Evolutionary conservation across 2,113 vertebrate genomes (phyloP).

Genomic region (Pachypanchax playfairii): DNA sequence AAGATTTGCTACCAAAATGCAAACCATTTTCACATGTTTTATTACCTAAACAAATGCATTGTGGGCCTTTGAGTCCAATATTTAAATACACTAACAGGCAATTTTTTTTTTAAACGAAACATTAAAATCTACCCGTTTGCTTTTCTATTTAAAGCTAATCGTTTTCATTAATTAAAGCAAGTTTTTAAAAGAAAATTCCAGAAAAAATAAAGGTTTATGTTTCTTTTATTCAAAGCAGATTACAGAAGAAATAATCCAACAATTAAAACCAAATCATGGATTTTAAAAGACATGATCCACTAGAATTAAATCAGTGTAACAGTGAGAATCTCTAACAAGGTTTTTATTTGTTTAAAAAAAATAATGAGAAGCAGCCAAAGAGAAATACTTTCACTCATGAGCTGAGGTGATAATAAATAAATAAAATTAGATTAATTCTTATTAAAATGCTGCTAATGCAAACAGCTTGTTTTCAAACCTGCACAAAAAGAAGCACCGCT

Average conservation of each 20-base stretch:
- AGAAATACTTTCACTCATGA: constrained; percentile 2
- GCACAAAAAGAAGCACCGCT: constrained; percentile 39
- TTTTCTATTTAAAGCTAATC: no score
- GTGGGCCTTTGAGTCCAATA: background rate
- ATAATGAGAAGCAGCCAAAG: constrained; percentile 13
- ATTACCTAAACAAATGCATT: background rate
- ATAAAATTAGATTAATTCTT: background rate
- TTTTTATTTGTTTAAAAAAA: constrained; percentile 8
- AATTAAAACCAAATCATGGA: background rate
- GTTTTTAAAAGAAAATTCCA: background rate
- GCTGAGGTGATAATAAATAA: background rate
- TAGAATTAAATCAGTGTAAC: background rate
- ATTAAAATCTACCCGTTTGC: background rate
- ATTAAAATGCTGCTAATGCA: constrained; percentile 48
- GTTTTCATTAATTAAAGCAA: background rate
- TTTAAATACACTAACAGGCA: background rate
- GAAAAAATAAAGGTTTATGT: constrained; percentile 9
- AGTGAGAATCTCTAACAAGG: background rate
- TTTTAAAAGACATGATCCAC: background rate
- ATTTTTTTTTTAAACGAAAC: background rate
- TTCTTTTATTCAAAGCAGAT: constrained; percentile 41
- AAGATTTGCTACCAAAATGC: background rate
- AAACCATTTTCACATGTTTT: background rate
- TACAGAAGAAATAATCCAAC: background rate
- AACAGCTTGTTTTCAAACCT: constrained; percentile 23